Percentiles rank a stretch among this genome's conserved stretches.
Conservation (phyloP, 1,140 invertebrate genomes). For the Drosophila murphyi region DNA sequence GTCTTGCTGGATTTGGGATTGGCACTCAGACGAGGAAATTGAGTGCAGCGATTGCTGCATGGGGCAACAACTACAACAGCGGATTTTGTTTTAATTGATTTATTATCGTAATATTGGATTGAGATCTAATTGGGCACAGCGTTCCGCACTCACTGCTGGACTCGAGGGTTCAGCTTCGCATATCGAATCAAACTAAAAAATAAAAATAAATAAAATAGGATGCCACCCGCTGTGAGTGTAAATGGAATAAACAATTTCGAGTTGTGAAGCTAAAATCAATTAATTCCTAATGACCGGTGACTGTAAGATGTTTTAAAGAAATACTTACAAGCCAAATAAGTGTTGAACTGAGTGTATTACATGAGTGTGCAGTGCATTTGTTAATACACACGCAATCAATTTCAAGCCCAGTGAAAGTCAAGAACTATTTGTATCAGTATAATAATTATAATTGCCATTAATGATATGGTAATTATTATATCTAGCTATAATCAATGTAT, state of each 20-base stretch:
- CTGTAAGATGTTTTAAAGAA: constrained; percentile 1
- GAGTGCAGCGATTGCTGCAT: constrained; percentile 64
- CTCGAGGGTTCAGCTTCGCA: constrained; percentile 32
- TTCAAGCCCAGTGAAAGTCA: constrained; percentile 2
- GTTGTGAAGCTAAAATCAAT: constrained; percentile 35
- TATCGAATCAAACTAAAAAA: constrained; percentile 8
- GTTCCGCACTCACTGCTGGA: constrained; percentile 12
- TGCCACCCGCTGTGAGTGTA: constrained; percentile 50
- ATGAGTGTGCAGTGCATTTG: neutral
- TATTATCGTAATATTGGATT: constrained; percentile 72
- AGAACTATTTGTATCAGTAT: neutral
- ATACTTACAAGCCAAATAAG: constrained; percentile 6
- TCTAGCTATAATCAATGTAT: no score
- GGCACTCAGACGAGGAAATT: constrained; percentile 57
- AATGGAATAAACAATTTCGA: constrained; percentile 48
- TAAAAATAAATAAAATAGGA: neutral
- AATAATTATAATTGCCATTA: neutral
- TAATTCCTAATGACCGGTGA: constrained; percentile 55
- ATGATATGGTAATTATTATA: no score
- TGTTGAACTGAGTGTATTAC: neutral
- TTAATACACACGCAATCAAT: neutral
- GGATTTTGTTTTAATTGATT: constrained; percentile 77
- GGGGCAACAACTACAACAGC: constrained; percentile 30
- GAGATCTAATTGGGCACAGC: constrained; percentile 38
- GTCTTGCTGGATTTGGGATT: constrained; percentile 58